phyloP scores from a whole-genome alignment of 2,797 vertebrate genomes.

The Anniella stebbinsi region DNA sequence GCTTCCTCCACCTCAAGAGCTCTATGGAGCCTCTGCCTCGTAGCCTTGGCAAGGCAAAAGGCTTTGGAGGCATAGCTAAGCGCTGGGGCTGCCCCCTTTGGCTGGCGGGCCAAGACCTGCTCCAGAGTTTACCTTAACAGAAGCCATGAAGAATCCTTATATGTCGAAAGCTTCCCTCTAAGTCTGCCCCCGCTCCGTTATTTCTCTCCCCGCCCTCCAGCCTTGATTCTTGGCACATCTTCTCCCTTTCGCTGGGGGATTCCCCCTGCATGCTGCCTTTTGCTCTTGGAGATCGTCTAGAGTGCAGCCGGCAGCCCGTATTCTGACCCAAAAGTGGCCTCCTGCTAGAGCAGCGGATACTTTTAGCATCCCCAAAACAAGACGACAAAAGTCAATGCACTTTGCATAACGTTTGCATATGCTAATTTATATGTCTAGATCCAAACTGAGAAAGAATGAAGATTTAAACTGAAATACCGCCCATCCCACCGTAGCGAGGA shows the following conservation, averaged over 20 bases:
- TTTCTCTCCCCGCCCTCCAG: background rate
- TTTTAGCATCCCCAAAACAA: background rate
- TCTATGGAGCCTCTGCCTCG: background rate
- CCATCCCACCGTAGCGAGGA: too few relatives aligned
- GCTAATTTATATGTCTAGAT: too few relatives aligned
- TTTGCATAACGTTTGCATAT: too few relatives aligned
- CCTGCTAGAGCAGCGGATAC: too few relatives aligned
- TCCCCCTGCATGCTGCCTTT: background rate
- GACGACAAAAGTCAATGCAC: too few relatives aligned
- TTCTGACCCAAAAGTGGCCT: background rate
- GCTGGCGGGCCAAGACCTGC: background rate
- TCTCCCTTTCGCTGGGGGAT: background rate
- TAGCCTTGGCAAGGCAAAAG: too few relatives aligned
- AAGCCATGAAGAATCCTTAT: background rate
- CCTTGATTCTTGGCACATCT: background rate
- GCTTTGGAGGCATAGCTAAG: fast-evolving
- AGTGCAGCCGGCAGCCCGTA: too few relatives aligned
- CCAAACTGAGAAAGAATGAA: too few relatives aligned
- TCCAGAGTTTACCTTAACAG: background rate
- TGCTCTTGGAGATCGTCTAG: background rate
- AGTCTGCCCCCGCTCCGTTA: background rate
- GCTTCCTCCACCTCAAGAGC: background rate
- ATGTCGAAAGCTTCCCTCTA: conserved; percentile 9
- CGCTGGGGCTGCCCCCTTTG: background rate
- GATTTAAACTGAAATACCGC: too few relatives aligned